Base-by-base conservation (phyloP, 2,113 vertebrate species). In the Nycticorax nycticorax region DNA sequence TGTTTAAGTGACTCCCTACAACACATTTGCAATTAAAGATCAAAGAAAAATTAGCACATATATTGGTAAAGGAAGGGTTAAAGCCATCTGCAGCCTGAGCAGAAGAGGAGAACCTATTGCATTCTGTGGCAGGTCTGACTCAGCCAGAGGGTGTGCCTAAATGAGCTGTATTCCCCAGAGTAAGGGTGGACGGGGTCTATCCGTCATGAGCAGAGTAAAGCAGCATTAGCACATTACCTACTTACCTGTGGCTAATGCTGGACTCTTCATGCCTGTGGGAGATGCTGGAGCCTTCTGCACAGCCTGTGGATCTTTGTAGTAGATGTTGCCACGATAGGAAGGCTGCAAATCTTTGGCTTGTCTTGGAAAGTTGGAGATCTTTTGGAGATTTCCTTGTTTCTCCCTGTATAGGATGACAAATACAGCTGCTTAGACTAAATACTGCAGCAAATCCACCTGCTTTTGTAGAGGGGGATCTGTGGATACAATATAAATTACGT, bases 121-220 rank as follows among this genome's bases (percentile, higher is more conserved):
- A 19, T 41, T 53, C 45, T 23, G 14, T 33, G 47, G 43, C 63
- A 71, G 19, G 5, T 53, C 53, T 85, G 64, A 82, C n/a, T 73
- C 47, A 67, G 15, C 28, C 32, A 11, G 11, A 57, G 43, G 35
- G 11, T 71, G 55, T 88, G 63, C n/a, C 55, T 59, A 14, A 76
- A 47, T 45, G 33, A 63, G 5, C n/a, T 77, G 16, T 27, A 32
- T 47, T 84, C 10, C 30, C 14, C 4, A 33, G 37, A 24, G n/a
- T 26, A 39, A 67, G 43, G 28, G 27, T n/a, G 12, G 32, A 32
- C 19, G 2, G 2, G 6, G 45, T 32, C 56, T 63, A 64, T 33
- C 55, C n/a, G 14, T 39, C n/a, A 4, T 0, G 2, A 91, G 21
- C 2, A 4, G 28, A 24, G 3, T 24, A 27, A 57, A 74, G 43